Percentiles rank a stretch among this genome's conserved stretches.
Evolutionary conservation across 2,797 vertebrate genomes (phyloP).

Genomic region (Anabacerthia variegaticeps): DNA sequence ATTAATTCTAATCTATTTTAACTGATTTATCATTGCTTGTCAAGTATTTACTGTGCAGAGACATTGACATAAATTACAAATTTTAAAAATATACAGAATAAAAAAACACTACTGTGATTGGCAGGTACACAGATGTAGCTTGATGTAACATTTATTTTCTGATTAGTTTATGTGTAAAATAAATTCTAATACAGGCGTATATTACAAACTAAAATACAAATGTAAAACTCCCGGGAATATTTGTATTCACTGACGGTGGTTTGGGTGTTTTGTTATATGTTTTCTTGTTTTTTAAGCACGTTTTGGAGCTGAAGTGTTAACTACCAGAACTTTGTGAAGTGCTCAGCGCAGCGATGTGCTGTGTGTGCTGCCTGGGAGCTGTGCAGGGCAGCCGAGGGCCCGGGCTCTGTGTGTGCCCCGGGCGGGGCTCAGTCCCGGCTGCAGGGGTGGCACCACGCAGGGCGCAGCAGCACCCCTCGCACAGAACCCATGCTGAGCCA

Average conservation of each 20-base stretch:
- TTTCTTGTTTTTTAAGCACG: background rate
- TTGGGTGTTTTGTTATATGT: background rate
- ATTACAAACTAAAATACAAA: background rate
- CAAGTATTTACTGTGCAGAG: background rate
- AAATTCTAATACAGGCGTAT: background rate
- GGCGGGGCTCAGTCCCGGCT: background rate
- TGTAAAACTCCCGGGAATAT: background rate
- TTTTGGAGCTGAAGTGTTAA: background rate
- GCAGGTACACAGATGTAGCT: background rate
- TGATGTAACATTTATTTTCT: background rate
- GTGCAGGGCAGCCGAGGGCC: background rate
- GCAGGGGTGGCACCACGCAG: background rate
- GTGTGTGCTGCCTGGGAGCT: too few relatives aligned
- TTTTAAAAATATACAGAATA: background rate
- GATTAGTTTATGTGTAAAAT: background rate
- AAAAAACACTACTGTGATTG: background rate
- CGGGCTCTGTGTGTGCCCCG: background rate
- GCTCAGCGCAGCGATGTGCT: background rate
- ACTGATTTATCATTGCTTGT: background rate
- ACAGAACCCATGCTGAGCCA: background rate
- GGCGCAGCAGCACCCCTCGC: background rate
- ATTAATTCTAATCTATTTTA: background rate
- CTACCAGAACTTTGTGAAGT: background rate
- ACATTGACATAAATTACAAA: background rate
- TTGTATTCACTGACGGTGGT: background rate